Conservation (phyloP, 2,113 vertebrate species). For the Salvelinus fontinalis region DNA sequence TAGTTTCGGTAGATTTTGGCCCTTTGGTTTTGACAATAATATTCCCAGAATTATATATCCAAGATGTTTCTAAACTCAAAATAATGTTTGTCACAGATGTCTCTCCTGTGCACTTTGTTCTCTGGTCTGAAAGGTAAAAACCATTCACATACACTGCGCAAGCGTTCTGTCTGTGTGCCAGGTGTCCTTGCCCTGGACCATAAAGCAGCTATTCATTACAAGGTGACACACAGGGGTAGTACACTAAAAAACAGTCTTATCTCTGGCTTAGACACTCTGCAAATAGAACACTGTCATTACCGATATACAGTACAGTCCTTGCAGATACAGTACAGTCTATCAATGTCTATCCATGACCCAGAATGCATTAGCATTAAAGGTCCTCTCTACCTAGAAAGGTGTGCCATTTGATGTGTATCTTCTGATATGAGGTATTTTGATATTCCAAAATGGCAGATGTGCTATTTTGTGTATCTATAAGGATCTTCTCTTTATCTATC, state of each 20-base stretch:
- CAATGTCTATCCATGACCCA: too few species aligned
- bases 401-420: too few species aligned
- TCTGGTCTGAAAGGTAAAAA: conserved; percentile 59
- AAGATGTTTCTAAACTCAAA: conserved; percentile 9
- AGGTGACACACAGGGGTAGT: conserved; percentile 13
- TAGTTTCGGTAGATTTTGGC: too few species aligned
- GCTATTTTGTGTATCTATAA: too few species aligned
- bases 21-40: neutral
- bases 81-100: conserved; percentile 15
- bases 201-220: conserved; percentile 49
- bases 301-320: neutral
- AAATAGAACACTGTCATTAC: neutral
- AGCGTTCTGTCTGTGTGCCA: conserved; percentile 16
- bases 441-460: too few species aligned
- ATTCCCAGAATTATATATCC: neutral
- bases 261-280: neutral
- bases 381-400: too few species aligned
- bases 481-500: too few species aligned
- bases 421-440: too few species aligned
- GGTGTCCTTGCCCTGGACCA: conserved; percentile 41
- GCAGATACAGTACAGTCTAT: neutral
- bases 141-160: conserved; percentile 51
- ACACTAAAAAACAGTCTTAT: conserved; percentile 15
- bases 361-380: too few species aligned
- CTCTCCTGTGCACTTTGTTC: conserved; percentile 71